Evolutionary conservation across 2,797 vertebrate species (phyloP), one percentile per base, ranked within the genome.

Genomic region (Manis pentadactyla): DNA sequence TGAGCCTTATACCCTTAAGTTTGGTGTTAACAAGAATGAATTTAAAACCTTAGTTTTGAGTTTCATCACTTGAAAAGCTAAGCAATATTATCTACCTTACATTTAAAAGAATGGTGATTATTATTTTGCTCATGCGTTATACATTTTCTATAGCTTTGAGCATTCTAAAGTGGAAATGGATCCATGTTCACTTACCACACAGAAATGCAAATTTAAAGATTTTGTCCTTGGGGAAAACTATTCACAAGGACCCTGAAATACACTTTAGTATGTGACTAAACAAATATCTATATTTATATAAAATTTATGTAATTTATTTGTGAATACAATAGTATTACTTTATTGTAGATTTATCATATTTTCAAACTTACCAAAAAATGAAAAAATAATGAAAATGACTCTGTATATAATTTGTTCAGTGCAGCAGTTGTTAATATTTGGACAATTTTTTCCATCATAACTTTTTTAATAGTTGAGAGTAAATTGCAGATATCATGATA

Each of bases 1-100:
- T 49, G 19, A 0, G 69, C 15, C 23, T 0, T 6, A 13, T 4
- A 12, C 25, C 9, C 2, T 57, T 63, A 3, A 46, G 1, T 57
- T 49, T 12, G 25, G 55, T 64, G 3, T 93, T 87, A 93, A 37
- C 1, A 55, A 64, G 15, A 42, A 75, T 66, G 74, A 57, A 39
- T 74, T 90, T 63, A 68, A 90, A 95, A 61, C 5, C 4, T 84
- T 46, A 53, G 4, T 53, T 57, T 87, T 88, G 7, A 83, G 29
- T 87, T 87, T 93, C 31, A 39, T 63, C 17, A 8, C 75, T 88
- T 61, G n/a, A 4, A 79, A 4, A 75, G 10, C 4, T 55, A 19
- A 95, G 25, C 1, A 90, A 93, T 66, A 27, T 64, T 2, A 0
- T 59, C 4, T 90, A 1, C 4, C 14, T 74, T 83, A 92, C 57